A percentile compares a stretch with the other conserved stretches of the same genome.
Evolutionary conservation across 1,140 invertebrate species (phyloP).

Genomic region (Drosophila neocordata): DNA sequence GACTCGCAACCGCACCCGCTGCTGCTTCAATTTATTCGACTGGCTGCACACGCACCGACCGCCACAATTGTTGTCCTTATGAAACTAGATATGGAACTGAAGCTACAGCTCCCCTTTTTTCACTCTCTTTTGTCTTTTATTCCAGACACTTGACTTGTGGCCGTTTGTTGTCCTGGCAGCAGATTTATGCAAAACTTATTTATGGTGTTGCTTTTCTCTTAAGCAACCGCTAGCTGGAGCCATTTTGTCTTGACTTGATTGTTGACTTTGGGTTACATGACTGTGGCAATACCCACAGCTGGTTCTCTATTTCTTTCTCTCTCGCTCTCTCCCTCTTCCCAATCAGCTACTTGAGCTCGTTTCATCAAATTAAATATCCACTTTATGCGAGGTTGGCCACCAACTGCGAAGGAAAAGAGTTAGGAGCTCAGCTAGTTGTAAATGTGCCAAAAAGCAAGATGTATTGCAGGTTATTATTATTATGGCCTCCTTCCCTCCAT

Average conservation of each 20-base stretch:
- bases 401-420: conserved; percentile 6
- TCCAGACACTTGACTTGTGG: conserved; percentile 48
- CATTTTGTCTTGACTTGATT: conserved; percentile 26
- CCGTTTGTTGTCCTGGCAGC: conserved; percentile 39
- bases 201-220: conserved; percentile 49
- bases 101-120: no score
- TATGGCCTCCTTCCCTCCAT: background rate
- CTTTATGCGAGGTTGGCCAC: background rate
- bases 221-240: conserved; percentile 14
- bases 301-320: conserved; percentile 18
- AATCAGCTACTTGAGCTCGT: conserved; percentile 34
- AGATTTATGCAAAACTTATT: conserved; percentile 71
- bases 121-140: conserved; percentile 40
- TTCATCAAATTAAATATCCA: conserved; percentile 52
- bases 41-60: conserved; percentile 46
- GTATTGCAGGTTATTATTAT: conserved; percentile 66
- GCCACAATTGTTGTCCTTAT: conserved; percentile 2
- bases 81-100: background rate
- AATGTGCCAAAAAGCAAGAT: conserved; percentile 71
- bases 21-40: conserved; percentile 37
- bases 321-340: background rate
- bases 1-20: conserved; percentile 22
- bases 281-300: background rate
- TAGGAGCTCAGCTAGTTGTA: conserved; percentile 47
- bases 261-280: conserved; percentile 30